phyloP scores from a whole-genome alignment of 2,888 invertebrate species.

The Amphipyra berbera region DNA sequence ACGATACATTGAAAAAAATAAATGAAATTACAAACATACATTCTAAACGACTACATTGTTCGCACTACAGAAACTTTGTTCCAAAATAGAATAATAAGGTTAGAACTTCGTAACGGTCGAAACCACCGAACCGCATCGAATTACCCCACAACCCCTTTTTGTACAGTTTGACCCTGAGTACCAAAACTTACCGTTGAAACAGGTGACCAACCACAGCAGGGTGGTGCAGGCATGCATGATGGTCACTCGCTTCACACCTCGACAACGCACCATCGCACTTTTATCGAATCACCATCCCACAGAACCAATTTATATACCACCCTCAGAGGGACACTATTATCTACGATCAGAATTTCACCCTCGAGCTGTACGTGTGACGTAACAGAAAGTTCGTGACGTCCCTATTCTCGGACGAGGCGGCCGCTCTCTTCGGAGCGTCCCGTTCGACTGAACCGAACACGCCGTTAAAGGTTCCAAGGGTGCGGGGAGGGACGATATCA shows the following conservation, averaged over 20 bases:
- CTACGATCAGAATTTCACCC: conserved; percentile 74
- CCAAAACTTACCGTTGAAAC: conserved; percentile 84
- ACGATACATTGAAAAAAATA: conserved; percentile 27
- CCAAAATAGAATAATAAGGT: conserved; percentile 45
- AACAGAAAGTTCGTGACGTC: conserved; percentile 75
- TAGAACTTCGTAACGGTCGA: conserved; percentile 66
- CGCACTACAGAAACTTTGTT: conserved; percentile 26
- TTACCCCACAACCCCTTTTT: conserved; percentile 64
- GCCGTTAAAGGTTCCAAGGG: conserved; percentile 70
- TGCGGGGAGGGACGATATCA: conserved; percentile 75
- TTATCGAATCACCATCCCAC: conserved; percentile 83
- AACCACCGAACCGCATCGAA: conserved; percentile 73
- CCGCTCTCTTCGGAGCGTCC: conserved; percentile 71
- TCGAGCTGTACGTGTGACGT: conserved; percentile 79
- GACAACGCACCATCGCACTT: conserved; percentile 83
- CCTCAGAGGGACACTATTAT: conserved; percentile 64
- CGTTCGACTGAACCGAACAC: conserved; percentile 75
- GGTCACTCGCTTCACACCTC: conserved; percentile 75
- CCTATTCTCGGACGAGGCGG: conserved; percentile 58
- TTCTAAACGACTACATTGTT: conserved; percentile 37
- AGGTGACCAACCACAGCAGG: conserved; percentile 82
- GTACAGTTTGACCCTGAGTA: conserved; percentile 68
- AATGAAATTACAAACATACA: conserved; percentile 32
- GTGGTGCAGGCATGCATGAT: conserved; percentile 78
- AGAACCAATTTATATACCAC: conserved; percentile 69